These are phyloP conservation scores for Muricea muricata DNA, from an alignment of 92 coral and sea anemone species.

Conservation along the genomic window DNA sequence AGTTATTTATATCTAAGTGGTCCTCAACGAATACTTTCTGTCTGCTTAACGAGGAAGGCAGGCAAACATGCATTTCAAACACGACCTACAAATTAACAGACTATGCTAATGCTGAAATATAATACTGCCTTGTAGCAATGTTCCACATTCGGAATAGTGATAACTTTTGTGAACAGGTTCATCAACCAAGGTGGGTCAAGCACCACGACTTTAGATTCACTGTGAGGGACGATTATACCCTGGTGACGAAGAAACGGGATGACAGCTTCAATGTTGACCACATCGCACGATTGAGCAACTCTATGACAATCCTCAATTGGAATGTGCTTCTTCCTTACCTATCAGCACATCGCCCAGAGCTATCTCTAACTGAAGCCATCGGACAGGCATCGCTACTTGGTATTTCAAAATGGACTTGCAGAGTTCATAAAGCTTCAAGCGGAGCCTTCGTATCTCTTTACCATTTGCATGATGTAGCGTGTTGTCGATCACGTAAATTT, in stretches of 20 bases:
- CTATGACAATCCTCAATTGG: conserved; percentile 16
- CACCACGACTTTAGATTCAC: conserved; percentile 53
- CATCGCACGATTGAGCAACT: conserved; percentile 25
- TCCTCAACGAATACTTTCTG: too few species aligned
- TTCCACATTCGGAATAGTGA: conserved; percentile 56
- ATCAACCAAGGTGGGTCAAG: conserved; percentile 71
- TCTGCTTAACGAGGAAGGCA: too few species aligned
- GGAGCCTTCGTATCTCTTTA: conserved; percentile 21
- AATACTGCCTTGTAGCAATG: too few species aligned
- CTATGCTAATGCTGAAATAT: too few species aligned
- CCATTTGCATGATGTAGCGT: conserved; percentile 38
- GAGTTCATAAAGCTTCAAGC: conserved; percentile 20
- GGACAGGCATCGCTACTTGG: not conserved
- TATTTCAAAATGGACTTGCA: conserved; percentile 24
- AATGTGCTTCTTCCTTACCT: conserved; percentile 1
- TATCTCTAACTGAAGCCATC: not conserved
- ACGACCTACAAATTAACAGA: too few species aligned
- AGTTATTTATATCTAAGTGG: too few species aligned
- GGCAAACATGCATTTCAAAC: too few species aligned
- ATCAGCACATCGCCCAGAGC: conserved; percentile 10
- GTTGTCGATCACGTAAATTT: conserved; percentile 64
- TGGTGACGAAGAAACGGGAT: conserved; percentile 65
- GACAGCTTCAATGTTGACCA: conserved; percentile 11
- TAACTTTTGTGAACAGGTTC: conserved; percentile 58
- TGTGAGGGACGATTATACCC: conserved; percentile 57